A percentile compares a stretch with the other conserved stretches of the same genome.
Conservation (phyloP, 2,113 vertebrate genomes). For the Pipra filicauda region DNA sequence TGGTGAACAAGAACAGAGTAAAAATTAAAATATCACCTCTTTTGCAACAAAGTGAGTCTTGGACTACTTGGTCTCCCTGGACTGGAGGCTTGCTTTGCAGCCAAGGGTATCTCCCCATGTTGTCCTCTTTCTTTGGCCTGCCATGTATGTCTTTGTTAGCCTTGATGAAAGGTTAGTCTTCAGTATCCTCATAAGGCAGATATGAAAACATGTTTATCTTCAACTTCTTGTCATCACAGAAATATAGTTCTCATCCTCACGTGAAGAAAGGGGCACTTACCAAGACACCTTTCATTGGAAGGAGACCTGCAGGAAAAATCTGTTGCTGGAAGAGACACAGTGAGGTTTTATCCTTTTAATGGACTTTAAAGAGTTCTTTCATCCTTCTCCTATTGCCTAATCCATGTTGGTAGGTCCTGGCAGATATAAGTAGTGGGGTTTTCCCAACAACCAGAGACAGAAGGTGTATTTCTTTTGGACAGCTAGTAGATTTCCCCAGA, state of each 20-base stretch:
- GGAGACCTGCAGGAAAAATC: neutral
- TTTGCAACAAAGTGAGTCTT: neutral
- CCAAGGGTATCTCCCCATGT: fast-evolving
- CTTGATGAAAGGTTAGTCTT: neutral
- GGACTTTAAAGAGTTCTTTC: neutral
- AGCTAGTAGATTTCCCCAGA: neutral
- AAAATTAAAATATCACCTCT: neutral
- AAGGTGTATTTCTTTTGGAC: neutral
- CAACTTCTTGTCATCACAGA: neutral
- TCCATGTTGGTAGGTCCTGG: neutral
- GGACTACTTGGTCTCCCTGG: fast-evolving
- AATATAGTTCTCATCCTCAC: neutral
- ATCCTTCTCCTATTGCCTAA: neutral
- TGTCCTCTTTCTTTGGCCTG: neutral
- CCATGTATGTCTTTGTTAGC: neutral
- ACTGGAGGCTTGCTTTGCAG: neutral
- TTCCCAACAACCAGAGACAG: neutral
- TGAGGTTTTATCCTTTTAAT: neutral
- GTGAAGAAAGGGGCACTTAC: neutral
- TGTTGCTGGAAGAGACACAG: neutral
- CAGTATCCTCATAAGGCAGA: neutral
- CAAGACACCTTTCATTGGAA: neutral
- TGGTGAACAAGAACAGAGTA: neutral
- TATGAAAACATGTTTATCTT: neutral
- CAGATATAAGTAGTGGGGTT: neutral